Percentiles rank a stretch among this genome's conserved stretches.
These are phyloP conservation scores for Apodemia mormo DNA, from an alignment of 2,888 invertebrate species.

Conservation along the genomic window DNA sequence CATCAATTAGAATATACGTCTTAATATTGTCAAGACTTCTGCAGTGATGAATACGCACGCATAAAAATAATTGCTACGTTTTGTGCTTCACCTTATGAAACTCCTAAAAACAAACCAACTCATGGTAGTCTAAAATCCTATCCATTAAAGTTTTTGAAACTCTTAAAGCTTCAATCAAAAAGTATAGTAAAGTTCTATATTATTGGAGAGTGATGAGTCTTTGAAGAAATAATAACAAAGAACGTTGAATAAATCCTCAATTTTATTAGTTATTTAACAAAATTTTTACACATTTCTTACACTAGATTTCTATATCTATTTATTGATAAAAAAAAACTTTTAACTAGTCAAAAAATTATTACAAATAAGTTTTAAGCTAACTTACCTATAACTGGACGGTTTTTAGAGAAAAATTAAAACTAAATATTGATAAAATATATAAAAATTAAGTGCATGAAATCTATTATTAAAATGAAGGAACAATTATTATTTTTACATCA, in stretches of 20 bases:
- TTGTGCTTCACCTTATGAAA: background rate
- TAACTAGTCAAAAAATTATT: background rate
- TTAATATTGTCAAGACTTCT: conserved; percentile 16
- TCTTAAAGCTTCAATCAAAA: background rate
- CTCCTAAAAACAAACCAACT: background rate
- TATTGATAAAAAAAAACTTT: no score
- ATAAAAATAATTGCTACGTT: background rate
- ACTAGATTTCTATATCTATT: no score
- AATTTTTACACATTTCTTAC: background rate
- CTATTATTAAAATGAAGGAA: background rate
- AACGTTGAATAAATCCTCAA: background rate
- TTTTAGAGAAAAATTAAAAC: background rate
- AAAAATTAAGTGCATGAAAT: background rate
- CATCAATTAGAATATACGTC: conserved; percentile 6
- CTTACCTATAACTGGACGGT: background rate
- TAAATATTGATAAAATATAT: background rate
- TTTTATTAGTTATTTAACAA: background rate
- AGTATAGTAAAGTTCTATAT: background rate
- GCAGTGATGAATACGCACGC: background rate
- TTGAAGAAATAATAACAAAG: background rate
- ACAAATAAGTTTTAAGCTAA: background rate
- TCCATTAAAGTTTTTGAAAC: no score
- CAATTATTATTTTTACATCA: background rate
- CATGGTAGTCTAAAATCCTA: no score
- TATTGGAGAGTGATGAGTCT: background rate